Conservation (phyloP, 2,113 vertebrate species). For the Motacilla tschutschensis region DNA sequence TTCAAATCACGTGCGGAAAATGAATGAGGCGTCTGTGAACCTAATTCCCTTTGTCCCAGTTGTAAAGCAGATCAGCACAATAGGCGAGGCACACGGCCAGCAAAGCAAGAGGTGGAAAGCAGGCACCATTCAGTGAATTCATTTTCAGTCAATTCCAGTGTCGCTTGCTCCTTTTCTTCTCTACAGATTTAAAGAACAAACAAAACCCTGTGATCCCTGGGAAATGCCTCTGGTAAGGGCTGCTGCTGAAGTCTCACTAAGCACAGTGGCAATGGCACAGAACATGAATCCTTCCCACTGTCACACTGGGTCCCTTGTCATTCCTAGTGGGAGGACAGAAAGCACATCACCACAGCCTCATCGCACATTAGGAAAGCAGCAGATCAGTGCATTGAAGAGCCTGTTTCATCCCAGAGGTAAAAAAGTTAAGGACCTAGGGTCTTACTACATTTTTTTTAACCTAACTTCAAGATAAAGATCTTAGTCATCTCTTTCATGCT, state of each 20-base stretch:
- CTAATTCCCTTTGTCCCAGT: slow-evolving; percentile 54
- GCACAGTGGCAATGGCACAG: background rate
- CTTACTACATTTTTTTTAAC: background rate
- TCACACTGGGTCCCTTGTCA: background rate
- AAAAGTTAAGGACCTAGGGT: background rate
- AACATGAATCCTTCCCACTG: background rate
- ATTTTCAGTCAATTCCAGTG: slow-evolving; percentile 20
- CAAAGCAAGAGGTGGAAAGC: slow-evolving; percentile 43
- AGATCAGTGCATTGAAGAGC: background rate
- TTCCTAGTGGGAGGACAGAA: background rate
- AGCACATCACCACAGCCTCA: background rate
- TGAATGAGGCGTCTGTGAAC: slow-evolving; percentile 33
- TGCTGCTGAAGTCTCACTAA: background rate
- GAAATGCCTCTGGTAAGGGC: slow-evolving; percentile 10
- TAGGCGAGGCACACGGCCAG: slow-evolving; percentile 49
- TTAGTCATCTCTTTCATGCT: background rate
- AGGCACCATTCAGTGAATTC: slow-evolving; percentile 23
- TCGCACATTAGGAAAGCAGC: background rate
- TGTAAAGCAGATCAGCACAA: slow-evolving; percentile 42
- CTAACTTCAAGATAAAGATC: background rate
- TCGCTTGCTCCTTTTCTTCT: slow-evolving; percentile 17
- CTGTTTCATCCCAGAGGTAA: background rate
- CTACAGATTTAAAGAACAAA: slow-evolving; percentile 33
- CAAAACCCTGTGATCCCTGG: background rate
- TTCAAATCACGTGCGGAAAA: slow-evolving; percentile 29